These are phyloP conservation scores for Acanthopagrus latus DNA, from an alignment of 2,797 vertebrate genomes.

Conservation along the genomic window DNA sequence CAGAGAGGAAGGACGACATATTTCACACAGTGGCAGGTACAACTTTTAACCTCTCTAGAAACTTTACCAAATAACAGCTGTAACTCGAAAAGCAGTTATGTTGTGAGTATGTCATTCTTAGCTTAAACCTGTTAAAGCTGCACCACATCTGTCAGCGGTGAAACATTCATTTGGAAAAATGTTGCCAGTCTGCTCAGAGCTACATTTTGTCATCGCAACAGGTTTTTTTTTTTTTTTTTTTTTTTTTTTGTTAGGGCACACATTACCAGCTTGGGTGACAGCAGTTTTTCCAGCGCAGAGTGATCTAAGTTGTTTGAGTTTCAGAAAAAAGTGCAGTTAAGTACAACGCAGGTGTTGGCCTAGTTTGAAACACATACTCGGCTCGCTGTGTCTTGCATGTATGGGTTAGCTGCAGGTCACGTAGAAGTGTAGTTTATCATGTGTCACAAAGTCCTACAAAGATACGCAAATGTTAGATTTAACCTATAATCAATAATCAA, in stretches of 20 bases:
- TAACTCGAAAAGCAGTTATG: slow-evolving; percentile 43
- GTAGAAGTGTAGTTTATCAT: slow-evolving; percentile 15
- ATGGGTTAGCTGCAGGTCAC: slow-evolving; percentile 47
- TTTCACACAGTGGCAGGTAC: slow-evolving; percentile 70
- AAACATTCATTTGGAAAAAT: slow-evolving; percentile 66
- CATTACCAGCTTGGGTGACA: slow-evolving; percentile 63
- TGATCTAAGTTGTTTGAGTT: slow-evolving; percentile 66
- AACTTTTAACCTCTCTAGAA: slow-evolving; percentile 36
- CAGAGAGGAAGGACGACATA: slow-evolving; percentile 54
- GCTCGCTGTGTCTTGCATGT: slow-evolving; percentile 40
- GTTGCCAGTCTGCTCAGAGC: slow-evolving; percentile 41
- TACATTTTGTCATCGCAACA: slow-evolving; percentile 61
- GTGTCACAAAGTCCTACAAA: slow-evolving; percentile 8
- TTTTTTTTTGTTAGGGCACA: slow-evolving; percentile 42
- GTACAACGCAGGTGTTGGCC: slow-evolving; percentile 77
- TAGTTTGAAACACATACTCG: slow-evolving; percentile 53
- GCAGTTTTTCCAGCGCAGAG: slow-evolving; percentile 68
- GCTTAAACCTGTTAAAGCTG: slow-evolving; percentile 37
- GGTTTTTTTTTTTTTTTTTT: slow-evolving; percentile 50
- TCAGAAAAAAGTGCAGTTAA: slow-evolving; percentile 60
- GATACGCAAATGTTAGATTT: slow-evolving; percentile 24
- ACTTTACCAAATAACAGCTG: slow-evolving; percentile 18
- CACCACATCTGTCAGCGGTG: slow-evolving; percentile 25
- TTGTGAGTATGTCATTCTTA: slow-evolving; percentile 34
- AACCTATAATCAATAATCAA: neutral